Percentiles rank a stretch among this genome's conserved stretches.
phyloP scores from a whole-genome alignment of 2,888 invertebrate species.

The Drosophila antonietae region DNA sequence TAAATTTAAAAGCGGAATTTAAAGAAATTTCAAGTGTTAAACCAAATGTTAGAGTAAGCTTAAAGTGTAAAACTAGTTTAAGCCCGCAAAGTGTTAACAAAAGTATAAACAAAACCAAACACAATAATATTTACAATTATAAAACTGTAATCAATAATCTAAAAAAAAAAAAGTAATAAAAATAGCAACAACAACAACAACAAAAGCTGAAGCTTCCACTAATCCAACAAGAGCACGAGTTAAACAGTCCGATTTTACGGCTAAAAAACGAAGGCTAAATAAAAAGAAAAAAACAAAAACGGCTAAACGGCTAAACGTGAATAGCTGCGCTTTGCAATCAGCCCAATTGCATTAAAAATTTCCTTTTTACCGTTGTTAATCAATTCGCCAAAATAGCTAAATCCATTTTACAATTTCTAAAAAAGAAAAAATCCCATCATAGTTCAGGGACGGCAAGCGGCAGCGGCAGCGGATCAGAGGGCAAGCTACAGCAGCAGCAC shows the following conservation, averaged over 20 bases:
- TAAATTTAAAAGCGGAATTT: slow-evolving; percentile 29
- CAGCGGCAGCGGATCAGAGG: slow-evolving; percentile 68
- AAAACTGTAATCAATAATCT: slow-evolving; percentile 10
- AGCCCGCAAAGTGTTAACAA: slow-evolving; percentile 52
- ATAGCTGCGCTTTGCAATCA: slow-evolving; percentile 48
- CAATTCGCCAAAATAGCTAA: slow-evolving; percentile 84
- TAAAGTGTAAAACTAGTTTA: slow-evolving; percentile 76
- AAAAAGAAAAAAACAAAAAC: slow-evolving; percentile 5
- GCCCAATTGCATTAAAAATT: slow-evolving; percentile 44
- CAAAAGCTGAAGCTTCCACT: slow-evolving; percentile 43
- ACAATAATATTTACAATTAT: slow-evolving; percentile 1
- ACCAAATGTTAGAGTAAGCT: slow-evolving; percentile 77
- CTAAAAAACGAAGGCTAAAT: slow-evolving; percentile 10
- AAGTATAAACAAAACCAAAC: slow-evolving; percentile 21
- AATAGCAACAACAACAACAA: slow-evolving; percentile 12
- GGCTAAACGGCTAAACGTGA: slow-evolving; percentile 33
- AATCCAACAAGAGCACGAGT: slow-evolving; percentile 35
- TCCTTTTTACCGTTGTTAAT: slow-evolving; percentile 63
- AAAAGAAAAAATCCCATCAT: slow-evolving; percentile 83
- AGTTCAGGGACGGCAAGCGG: slow-evolving; percentile 74
- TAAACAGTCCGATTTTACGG: slow-evolving; percentile 22
- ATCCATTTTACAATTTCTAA: slow-evolving; percentile 84
- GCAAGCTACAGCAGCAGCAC: slow-evolving; percentile 77
- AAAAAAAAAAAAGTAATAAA: not conserved
- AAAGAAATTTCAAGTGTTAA: slow-evolving; percentile 63